Evolutionary conservation across 2,888 invertebrate genomes (phyloP).

Genomic region (Atrina japonica): DNA sequence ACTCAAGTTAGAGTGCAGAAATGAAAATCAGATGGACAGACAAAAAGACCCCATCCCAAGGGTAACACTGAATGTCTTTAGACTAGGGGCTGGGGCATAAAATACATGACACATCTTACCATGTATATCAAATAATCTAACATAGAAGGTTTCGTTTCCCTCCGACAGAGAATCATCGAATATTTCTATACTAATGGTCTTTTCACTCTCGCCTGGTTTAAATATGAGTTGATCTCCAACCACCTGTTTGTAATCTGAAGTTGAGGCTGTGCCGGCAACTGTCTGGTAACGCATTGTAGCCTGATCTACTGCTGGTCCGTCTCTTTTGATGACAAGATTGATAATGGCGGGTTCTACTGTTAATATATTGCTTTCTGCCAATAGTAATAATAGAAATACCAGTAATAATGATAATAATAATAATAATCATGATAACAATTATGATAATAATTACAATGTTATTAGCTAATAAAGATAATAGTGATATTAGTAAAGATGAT

Average conservation of each 20-base stretch:
- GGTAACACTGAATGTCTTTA: too few species aligned
- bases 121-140: conserved; percentile 75
- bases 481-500: background rate
- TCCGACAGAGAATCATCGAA: conserved; percentile 74
- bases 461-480: background rate
- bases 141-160: conserved; percentile 73
- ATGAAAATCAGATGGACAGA: too few species aligned
- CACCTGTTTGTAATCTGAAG: conserved; percentile 65
- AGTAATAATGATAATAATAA: too few species aligned
- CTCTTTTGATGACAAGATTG: conserved; percentile 63
- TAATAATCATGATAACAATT: too few species aligned
- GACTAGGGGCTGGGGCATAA: too few species aligned
- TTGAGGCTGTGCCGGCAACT: conserved; percentile 71
- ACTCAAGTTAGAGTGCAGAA: too few species aligned
- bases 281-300: conserved; percentile 71
- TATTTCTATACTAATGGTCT: conserved; percentile 61
- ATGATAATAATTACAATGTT: too few species aligned
- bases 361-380: conserved; percentile 18
- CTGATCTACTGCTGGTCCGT: conserved; percentile 58
- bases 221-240: conserved; percentile 63
- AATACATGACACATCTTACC: conserved; percentile 55
- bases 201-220: conserved; percentile 65
- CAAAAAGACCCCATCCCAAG: too few species aligned
- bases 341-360: conserved; percentile 66
- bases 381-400: too few species aligned